Base-by-base conservation (phyloP, 2,888 invertebrate genomes). In the Morinoia aosen region DNA sequence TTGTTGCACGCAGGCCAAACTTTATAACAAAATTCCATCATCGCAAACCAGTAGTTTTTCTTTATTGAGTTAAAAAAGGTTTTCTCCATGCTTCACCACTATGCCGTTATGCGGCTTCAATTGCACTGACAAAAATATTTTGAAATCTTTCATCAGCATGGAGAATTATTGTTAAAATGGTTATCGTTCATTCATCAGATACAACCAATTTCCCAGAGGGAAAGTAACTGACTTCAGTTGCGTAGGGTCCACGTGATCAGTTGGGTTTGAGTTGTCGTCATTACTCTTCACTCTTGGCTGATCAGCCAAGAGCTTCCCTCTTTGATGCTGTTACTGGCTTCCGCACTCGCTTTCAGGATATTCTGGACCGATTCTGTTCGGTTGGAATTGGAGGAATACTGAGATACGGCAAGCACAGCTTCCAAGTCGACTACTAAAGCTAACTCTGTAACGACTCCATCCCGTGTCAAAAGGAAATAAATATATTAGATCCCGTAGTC, bases 241-340 rank as follows among this genome's bases (percentile, higher is more conserved):
- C 33, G 0, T 76, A 16, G 76, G 33, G 76, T 76, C 33, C 76
- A 76, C 76, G 25, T 76, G 25, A 25, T 76, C 76, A 76, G 76
- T 7, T 76, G 76, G 33, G 76, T 76, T 76, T 76, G 76, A 33
- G 76, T 16, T 76, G 25, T 33, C 76, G 16, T 76, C 76, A 76
- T 76, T 76, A 76, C 76, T 76, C 76, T 76, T 76, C 76, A 76
- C 76, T 76, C 76, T 76, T 76, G 76, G 25, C 76, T 76, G 76
- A 76, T 76, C 76, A 76, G 76, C 76, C 76, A 76, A 76, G 76
- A 76, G 76, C 76, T 33, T 76, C 76, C 76, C 76, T 33, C 76
- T 76, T 76, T 76, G 76, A 76, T 76, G 76, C 33, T 76, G 33
- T 76, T 33, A 76, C 76, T 25, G 76, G 76, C 33, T 76, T 76